Conservation (phyloP, 2,888 invertebrate genomes). For the Polia nebulosa region DNA sequence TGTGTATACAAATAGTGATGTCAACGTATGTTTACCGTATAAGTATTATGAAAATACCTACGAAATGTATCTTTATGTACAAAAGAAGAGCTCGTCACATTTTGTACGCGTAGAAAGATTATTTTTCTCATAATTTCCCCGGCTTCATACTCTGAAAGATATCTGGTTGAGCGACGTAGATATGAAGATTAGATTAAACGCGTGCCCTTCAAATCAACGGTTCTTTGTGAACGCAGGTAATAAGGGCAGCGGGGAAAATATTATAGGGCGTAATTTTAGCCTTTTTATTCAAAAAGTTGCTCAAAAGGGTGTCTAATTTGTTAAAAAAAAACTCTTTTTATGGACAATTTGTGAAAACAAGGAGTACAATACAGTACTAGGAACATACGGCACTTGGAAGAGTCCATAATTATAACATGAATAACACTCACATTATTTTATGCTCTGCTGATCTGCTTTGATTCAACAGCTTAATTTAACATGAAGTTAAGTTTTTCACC, state of each 20-base stretch:
- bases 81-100: conserved; percentile 26
- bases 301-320: background rate
- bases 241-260: conserved; percentile 43
- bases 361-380: background rate
- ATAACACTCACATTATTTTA: too few species aligned
- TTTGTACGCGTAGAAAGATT: conserved; percentile 38
- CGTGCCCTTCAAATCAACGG: conserved; percentile 61
- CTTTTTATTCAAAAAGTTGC: conserved; percentile 14
- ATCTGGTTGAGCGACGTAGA: conserved; percentile 55
- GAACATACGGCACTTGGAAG: background rate
- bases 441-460: too few species aligned
- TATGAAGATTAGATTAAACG: conserved; percentile 64
- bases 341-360: background rate
- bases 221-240: conserved; percentile 51
- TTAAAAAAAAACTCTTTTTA: background rate
- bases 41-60: background rate
- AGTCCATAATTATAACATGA: background rate
- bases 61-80: conserved; percentile 2
- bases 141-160: conserved; percentile 47
- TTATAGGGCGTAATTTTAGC: conserved; percentile 23
- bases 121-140: conserved; percentile 51
- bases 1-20: too few species aligned
- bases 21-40: too few species aligned
- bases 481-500: background rate
- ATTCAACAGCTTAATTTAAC: too few species aligned